Evolutionary conservation across 2,888 invertebrate species (phyloP).

Genomic region (Drosophila rubida): DNA sequence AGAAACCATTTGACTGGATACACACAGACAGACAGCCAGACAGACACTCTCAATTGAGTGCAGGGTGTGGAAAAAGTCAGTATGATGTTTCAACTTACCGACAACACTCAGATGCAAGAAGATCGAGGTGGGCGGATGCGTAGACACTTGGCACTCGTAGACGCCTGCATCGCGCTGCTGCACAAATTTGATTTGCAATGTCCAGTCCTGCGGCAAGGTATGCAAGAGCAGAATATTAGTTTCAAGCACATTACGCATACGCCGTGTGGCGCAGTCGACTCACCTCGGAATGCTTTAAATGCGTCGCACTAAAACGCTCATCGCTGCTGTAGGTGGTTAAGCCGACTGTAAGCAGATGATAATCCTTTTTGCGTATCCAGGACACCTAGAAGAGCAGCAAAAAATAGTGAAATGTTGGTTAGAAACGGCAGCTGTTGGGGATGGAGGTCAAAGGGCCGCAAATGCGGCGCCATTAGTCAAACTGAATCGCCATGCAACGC

Average conservation of each 20-base stretch:
- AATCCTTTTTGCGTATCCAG: slow-evolving; percentile 94
- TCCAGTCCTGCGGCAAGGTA: slow-evolving; percentile 90
- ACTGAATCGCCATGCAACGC: slow-evolving; percentile 41
- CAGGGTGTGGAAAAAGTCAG: neutral
- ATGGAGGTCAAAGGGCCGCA: slow-evolving; percentile 2
- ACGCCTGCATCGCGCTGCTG: slow-evolving; percentile 93
- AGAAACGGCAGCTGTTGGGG: neutral
- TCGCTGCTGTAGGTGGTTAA: slow-evolving; percentile 95
- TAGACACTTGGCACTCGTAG: slow-evolving; percentile 96
- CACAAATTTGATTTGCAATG: slow-evolving; percentile 94
- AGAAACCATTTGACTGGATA: slow-evolving; percentile 19
- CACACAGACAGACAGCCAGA: slow-evolving; percentile 6
- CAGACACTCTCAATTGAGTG: slow-evolving; percentile 13
- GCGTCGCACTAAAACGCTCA: slow-evolving; percentile 94
- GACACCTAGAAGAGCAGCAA: slow-evolving; percentile 88
- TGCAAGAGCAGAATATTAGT: slow-evolving; percentile 18
- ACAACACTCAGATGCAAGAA: slow-evolving; percentile 94
- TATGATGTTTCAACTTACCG: slow-evolving; percentile 88
- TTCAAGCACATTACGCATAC: slow-evolving; percentile 40
- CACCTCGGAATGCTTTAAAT: slow-evolving; percentile 94
- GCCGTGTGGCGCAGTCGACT: slow-evolving; percentile 59
- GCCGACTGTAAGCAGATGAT: slow-evolving; percentile 94
- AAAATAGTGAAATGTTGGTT: slow-evolving; percentile 3
- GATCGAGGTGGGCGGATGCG: slow-evolving; percentile 95
- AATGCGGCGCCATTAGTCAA: slow-evolving; percentile 64